Conservation (phyloP, 2,113 vertebrate species). For the Sitta europaea region DNA sequence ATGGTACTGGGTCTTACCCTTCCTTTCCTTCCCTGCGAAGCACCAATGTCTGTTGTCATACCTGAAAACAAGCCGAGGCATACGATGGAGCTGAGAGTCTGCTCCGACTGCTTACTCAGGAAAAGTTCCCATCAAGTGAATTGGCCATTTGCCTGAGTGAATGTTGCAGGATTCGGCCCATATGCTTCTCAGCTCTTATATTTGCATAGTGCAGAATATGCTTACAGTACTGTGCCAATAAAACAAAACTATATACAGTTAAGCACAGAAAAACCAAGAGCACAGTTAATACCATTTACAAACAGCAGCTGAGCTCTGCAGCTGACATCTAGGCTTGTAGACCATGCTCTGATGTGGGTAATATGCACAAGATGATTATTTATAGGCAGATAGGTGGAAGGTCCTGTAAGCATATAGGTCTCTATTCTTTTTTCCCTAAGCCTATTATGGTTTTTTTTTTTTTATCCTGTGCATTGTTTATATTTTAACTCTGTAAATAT, state of each 20-base stretch:
- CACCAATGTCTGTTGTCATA: not conserved
- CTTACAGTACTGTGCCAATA: slow-evolving; percentile 51
- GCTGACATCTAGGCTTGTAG: slow-evolving; percentile 44
- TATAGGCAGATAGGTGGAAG: slow-evolving; percentile 36
- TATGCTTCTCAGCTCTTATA: slow-evolving; percentile 47
- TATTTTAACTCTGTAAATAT: slow-evolving; percentile 27
- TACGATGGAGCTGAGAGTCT: not conserved
- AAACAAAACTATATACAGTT: slow-evolving; percentile 57
- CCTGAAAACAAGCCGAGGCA: not conserved
- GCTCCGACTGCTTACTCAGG: slow-evolving; percentile 18
- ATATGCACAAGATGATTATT: slow-evolving; percentile 19
- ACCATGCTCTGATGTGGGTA: not conserved
- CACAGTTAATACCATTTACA: slow-evolving; percentile 63
- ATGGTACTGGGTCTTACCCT: not conserved
- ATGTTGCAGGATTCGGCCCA: slow-evolving; percentile 39
- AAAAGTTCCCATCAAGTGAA: slow-evolving; percentile 24
- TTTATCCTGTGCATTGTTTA: slow-evolving; percentile 21
- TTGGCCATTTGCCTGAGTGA: slow-evolving; percentile 43
- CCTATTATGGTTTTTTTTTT: not conserved
- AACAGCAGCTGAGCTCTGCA: slow-evolving; percentile 57
- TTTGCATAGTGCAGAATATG: slow-evolving; percentile 52
- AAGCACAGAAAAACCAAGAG: slow-evolving; percentile 63
- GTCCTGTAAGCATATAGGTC: not conserved
- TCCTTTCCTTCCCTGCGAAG: not conserved
- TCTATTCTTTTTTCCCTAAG: not conserved